Percentiles rank a stretch among this genome's conserved stretches.
These are phyloP conservation scores for Pollachius pollachius DNA, from an alignment of 2,113 vertebrate species.

Conservation along the genomic window DNA sequence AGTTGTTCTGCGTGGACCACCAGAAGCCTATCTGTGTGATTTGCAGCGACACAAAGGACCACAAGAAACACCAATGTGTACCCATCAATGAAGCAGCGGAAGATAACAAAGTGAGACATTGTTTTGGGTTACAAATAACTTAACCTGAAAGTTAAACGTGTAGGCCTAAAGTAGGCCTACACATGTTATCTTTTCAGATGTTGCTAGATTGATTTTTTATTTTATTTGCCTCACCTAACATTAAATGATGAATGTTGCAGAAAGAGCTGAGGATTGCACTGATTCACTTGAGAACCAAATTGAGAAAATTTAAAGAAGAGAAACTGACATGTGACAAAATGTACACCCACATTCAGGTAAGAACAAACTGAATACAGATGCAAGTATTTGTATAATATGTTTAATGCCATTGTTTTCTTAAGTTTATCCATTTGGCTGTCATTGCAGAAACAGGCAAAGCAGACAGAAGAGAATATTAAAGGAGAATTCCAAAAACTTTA, in stretches of 20 bases:
- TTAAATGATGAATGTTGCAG: constrained; percentile 3
- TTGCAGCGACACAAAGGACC: constrained; percentile 33
- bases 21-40: constrained; percentile 41
- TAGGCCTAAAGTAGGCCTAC: background rate
- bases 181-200: background rate
- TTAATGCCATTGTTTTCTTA: too few relatives aligned
- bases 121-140: background rate
- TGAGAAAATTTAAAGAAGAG: background rate
- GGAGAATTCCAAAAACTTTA: constrained; percentile 28
- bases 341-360: constrained; percentile 27
- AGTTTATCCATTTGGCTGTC: background rate
- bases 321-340: background rate
- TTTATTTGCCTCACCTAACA: too few relatives aligned
- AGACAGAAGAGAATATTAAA: constrained; percentile 33
- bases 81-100: constrained; percentile 30
- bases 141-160: too few relatives aligned
- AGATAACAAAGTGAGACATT: constrained; percentile 25
- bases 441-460: constrained; percentile 39
- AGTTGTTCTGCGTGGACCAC: constrained; percentile 49
- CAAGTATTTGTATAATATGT: too few relatives aligned
- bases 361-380: background rate
- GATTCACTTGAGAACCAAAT: constrained; percentile 15
- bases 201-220: background rate
- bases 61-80: constrained; percentile 23
- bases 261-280: background rate